A percentile compares a stretch with the other conserved stretches of the same genome.
Evolutionary conservation across 2,797 vertebrate genomes (phyloP).

Genomic region (Scyliorhinus canicula): DNA sequence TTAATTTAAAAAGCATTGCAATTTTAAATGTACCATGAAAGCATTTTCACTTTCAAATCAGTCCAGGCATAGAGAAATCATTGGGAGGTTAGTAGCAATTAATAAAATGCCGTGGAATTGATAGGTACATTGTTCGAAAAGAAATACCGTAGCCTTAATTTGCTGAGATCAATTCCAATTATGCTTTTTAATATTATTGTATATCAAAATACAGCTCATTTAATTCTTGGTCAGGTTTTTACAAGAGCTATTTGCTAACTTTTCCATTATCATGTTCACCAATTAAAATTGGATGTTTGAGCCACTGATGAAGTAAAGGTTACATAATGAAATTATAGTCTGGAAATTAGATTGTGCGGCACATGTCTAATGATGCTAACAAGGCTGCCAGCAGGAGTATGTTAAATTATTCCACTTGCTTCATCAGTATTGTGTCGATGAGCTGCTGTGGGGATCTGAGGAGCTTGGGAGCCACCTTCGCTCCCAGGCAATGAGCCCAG

Average conservation of each 20-base stretch:
- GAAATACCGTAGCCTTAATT: neutral
- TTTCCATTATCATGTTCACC: neutral
- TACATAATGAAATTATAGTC: neutral
- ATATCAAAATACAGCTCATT: neutral
- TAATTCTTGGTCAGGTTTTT: neutral
- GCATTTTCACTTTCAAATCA: neutral
- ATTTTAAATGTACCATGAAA: neutral
- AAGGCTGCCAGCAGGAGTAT: neutral
- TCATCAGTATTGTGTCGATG: neutral
- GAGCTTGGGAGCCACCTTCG: no score
- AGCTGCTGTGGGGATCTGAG: no score
- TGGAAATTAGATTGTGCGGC: neutral
- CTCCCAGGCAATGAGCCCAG: no score
- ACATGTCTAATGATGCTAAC: neutral
- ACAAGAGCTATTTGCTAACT: neutral
- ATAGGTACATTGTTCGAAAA: neutral
- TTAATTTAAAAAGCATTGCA: neutral
- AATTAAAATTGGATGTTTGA: neutral
- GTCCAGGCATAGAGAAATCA: neutral
- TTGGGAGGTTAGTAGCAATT: neutral
- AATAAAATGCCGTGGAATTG: neutral
- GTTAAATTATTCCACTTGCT: neutral
- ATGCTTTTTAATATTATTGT: neutral
- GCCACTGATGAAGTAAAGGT: neutral
- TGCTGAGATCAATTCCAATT: neutral